Evolutionary conservation across 2,888 invertebrate genomes (phyloP).

Genomic region (Leptinotarsa rubiginosa): DNA sequence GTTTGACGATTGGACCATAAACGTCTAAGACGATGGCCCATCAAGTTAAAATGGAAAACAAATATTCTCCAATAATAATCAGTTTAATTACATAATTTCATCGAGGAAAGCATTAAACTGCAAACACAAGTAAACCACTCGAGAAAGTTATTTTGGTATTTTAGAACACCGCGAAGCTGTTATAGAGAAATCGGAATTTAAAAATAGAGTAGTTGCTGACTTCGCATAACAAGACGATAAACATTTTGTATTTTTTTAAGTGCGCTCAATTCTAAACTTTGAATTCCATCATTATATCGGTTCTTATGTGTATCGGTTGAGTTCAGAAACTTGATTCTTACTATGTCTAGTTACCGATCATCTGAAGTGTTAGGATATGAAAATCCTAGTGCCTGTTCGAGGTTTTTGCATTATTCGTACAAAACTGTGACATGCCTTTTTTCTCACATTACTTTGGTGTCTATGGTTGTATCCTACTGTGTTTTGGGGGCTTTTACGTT

Average conservation of each 20-base stretch:
- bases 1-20: not conserved
- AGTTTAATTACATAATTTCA: constrained; percentile 10
- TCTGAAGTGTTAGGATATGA: constrained; percentile 58
- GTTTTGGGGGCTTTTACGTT: constrained; percentile 89
- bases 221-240: constrained; percentile 15
- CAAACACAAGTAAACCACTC: constrained; percentile 39
- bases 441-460: constrained; percentile 88
- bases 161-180: constrained; percentile 13
- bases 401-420: constrained; percentile 79
- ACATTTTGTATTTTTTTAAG: constrained; percentile 11
- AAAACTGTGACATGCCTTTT: constrained; percentile 87
- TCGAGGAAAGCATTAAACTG: not conserved
- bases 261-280: not conserved
- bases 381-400: constrained; percentile 66
- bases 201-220: constrained; percentile 26
- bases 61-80: constrained; percentile 11
- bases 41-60: constrained; percentile 13
- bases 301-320: not conserved
- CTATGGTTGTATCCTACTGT: constrained; percentile 90
- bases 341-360: constrained; percentile 60
- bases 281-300: not conserved
- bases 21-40: constrained; percentile 2
- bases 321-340: not conserved
- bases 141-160: constrained; percentile 38
- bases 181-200: constrained; percentile 11